Base-by-base conservation (phyloP, 2,797 vertebrate species). In the Adrianichthys oophorus region DNA sequence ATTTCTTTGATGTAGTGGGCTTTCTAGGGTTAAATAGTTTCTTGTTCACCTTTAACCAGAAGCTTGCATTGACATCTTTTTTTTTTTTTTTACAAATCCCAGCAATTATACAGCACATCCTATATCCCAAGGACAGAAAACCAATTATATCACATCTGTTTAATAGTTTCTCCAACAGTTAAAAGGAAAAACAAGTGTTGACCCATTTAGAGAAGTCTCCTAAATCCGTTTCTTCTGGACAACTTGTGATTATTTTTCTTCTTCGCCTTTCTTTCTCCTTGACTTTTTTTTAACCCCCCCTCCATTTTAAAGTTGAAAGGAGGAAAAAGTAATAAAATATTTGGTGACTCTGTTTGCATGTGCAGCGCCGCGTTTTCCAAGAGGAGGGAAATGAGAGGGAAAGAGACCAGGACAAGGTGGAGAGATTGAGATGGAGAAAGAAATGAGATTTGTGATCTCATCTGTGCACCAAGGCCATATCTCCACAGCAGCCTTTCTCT, bases 361-460 rank as follows among this genome's bases (percentile, higher is more conserved):
- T 64, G 61, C 48, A 45, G 42, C 21, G 44, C 42, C 26, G 13
- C 41, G 44, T 52, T 65, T 62, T 65, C 65, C 55, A 52, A 44
- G 56, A 56, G 44, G 48, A 48, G 43, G 10, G 15, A 65, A 62
- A 59, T 48, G 59, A 40, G 24, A 43, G 24, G 16, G 46, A 43
- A 56, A 46, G 52, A 48, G 56, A 57, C 42, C 26, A 52, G 23
- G 61, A 64, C 50, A 52, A 58, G 65, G 56, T 56, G 37, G 32
- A 73, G 48, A 68, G 68, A 72, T 72, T 6, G 67, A 79, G 70
- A 68, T 64, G 60, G 70, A 72, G 68, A 71, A 70, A 73, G 63
- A 72, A 74, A 84, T 70, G 81, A 82, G 84, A 87, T 88, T 85
- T 89, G 83, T 69, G 82, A 87, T 85, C 78, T 86, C 78, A 84